Base-by-base conservation (phyloP, 2,888 invertebrate species). In the Nudaria mundana region DNA sequence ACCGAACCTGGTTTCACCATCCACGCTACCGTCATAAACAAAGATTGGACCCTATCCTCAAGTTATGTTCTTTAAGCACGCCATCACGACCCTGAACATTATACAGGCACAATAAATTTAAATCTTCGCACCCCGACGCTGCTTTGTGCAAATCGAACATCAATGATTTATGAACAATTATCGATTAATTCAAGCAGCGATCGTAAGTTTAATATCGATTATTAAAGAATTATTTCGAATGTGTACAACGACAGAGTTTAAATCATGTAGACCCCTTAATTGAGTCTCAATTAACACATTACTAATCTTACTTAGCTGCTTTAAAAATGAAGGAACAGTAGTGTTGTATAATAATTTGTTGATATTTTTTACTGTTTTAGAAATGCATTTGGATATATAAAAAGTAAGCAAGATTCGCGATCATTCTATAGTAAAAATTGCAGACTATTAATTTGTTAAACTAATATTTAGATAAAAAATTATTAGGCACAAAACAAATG, bases 161-260 rank as follows among this genome's bases (percentile, higher is more conserved):
- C 76, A 80, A 84, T 88, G 88, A 88, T 87, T 87, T 88, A 88
- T 86, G 77, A 78, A 83, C 87, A 86, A 87, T 88, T 88, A 88
- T 80, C 88, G 88, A 87, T 88, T 87, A 88, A 88, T 88, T 86
- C 88, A 88, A 87, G 87, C 87, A 85, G 87, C 86, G 77, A 65
- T 81, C 81, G 84, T 85, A 84, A 83, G 74, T 87, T 84, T 81
- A 79, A 80, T 78, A 81, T 76, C 75, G 72, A 81, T 83, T 84
- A 83, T 79, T 81, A 77, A 83, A 70, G 74, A 73, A 65, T 61
- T 59, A 66, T 60, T 63, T 66, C 69, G 66, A 73, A 68, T 74
- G 74, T 61, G 64, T 53, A 64, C 66, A 65, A 56, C 63, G 75
- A 71, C 71, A 63, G 69, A 51, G 49, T 45, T 63, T 81, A 80